Percentiles rank a stretch among this genome's conserved stretches.
phyloP scores from a whole-genome alignment of 2,113 vertebrate genomes.

The Heloderma charlesbogerti region DNA sequence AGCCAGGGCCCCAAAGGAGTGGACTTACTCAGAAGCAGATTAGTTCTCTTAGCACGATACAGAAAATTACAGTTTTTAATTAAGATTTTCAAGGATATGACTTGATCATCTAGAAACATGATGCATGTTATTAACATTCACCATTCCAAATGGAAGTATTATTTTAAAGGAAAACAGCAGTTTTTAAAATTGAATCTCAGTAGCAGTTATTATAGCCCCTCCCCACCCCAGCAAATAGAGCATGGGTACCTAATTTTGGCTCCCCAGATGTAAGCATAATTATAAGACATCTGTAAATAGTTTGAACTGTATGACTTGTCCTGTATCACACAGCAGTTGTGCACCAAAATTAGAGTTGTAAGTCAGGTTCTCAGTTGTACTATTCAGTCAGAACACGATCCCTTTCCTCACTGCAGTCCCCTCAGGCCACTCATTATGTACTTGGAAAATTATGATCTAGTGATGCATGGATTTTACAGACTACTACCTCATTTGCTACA shows the following conservation, averaged over 20 bases:
- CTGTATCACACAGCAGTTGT: neutral
- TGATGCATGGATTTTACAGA: neutral
- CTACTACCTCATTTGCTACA: neutral
- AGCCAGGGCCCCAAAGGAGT: neutral
- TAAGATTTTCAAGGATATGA: neutral
- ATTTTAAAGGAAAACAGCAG: neutral
- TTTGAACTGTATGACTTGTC: neutral
- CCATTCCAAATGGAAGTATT: neutral
- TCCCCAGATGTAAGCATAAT: neutral
- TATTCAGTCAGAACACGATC: neutral
- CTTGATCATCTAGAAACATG: neutral
- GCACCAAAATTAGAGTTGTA: neutral
- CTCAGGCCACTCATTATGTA: neutral
- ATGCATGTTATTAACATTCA: neutral
- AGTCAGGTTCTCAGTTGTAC: neutral
- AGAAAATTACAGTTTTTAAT: neutral
- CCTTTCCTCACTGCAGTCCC: neutral
- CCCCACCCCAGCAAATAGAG: neutral
- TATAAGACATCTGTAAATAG: neutral
- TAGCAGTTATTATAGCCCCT: neutral
- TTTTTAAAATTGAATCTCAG: neutral
- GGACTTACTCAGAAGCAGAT: neutral
- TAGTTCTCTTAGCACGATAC: neutral
- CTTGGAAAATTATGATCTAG: slow-evolving; percentile 1
- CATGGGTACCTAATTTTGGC: neutral